A percentile compares a stretch with the other conserved stretches of the same genome.
Conservation (phyloP, 2,113 vertebrate genomes). For the Grammomys surdaster region DNA sequence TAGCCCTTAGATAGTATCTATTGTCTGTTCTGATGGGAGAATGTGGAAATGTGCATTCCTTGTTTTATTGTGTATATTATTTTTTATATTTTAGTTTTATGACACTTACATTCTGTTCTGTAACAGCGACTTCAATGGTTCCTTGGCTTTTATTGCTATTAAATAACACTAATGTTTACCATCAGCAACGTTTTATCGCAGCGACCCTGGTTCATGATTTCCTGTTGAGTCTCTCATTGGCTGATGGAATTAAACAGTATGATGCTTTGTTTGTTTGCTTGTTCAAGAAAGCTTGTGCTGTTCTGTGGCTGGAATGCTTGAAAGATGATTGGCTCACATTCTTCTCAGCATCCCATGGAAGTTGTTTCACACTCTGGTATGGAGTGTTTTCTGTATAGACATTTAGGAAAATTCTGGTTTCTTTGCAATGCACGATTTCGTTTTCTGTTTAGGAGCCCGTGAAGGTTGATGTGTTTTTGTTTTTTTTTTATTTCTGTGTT, state of each 20-base stretch:
- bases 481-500: neutral
- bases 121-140: conserved; percentile 50
- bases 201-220: neutral
- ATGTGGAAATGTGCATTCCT: conserved; percentile 53
- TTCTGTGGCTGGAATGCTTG: conserved; percentile 6
- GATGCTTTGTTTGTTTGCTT: neutral
- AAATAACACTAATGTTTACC: conserved; percentile 37
- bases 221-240: conserved; percentile 30
- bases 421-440: neutral
- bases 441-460: neutral
- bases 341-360: neutral
- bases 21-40: conserved; percentile 51
- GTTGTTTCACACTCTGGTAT: neutral
- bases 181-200: neutral
- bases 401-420: neutral
- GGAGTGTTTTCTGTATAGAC: neutral
- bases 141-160: conserved; percentile 61
- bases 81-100: conserved; percentile 68
- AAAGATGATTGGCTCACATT: neutral
- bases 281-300: neutral
- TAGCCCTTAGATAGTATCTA: conserved; percentile 50
- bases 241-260: conserved; percentile 5
- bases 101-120: conserved; percentile 54
- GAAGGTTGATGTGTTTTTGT: neutral
- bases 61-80: conserved; percentile 60